These are phyloP conservation scores for Porites lobata DNA, from an alignment of 92 coral and sea anemone species.

Conservation along the genomic window DNA sequence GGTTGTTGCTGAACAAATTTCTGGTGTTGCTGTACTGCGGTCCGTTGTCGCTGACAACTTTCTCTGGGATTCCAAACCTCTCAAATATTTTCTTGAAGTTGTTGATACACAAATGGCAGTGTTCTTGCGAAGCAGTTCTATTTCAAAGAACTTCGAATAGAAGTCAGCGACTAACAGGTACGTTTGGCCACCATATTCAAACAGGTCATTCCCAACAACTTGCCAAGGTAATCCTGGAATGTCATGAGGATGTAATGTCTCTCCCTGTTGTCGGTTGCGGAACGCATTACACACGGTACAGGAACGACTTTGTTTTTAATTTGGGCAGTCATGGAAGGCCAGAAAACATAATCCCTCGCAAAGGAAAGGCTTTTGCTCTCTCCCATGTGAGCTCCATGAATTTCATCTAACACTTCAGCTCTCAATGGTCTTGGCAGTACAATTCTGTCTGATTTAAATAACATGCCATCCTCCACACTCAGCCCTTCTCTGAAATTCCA, in stretches of 20 bases:
- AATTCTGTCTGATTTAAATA: conserved; percentile 45
- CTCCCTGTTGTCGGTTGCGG: conserved; percentile 45
- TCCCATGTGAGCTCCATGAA: no score
- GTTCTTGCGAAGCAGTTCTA: conserved; percentile 53
- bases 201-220: conserved; percentile 68
- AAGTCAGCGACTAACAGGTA: conserved; percentile 60
- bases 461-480: conserved; percentile 53
- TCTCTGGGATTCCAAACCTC: conserved; percentile 35
- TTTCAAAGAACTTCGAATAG: conserved; percentile 69
- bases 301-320: no score
- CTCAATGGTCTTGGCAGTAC: no score
- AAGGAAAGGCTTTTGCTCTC: no score
- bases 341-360: no score
- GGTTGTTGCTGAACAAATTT: conserved; percentile 50
- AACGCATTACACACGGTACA: no score
- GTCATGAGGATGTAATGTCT: conserved; percentile 61
- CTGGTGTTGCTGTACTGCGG: conserved; percentile 60
- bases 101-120: conserved; percentile 62
- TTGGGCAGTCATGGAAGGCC: no score
- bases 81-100: conserved; percentile 59
- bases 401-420: no score
- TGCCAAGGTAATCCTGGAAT: conserved; percentile 77
- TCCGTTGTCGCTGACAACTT: conserved; percentile 53
- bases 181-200: conserved; percentile 56
- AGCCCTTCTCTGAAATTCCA: no score